Evolutionary conservation across 2,888 invertebrate genomes (phyloP).

Genomic region (Xylota segnis): DNA sequence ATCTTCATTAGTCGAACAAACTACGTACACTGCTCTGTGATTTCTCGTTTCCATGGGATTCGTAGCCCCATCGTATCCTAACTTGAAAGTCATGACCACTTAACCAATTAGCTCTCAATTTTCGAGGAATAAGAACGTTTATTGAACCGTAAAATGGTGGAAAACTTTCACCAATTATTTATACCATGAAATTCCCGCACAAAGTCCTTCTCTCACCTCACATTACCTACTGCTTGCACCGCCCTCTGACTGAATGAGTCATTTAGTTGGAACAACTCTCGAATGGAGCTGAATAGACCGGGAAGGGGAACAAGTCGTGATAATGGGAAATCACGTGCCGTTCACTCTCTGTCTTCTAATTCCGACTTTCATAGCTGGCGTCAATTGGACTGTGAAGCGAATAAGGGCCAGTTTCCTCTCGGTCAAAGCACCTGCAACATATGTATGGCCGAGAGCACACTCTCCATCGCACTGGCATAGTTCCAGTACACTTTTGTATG

Average conservation of each 20-base stretch:
- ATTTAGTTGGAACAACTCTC: slow-evolving; percentile 37
- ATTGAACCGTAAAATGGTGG: not conserved
- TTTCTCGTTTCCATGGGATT: no score
- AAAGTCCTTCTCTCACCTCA: slow-evolving; percentile 16
- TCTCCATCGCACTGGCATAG: slow-evolving; percentile 7
- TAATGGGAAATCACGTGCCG: slow-evolving; percentile 67
- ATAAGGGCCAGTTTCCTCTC: slow-evolving; percentile 60
- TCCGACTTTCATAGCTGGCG: slow-evolving; percentile 26
- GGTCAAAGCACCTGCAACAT: slow-evolving; percentile 66
- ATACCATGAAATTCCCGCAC: slow-evolving; percentile 1
- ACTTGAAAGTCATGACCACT: not conserved
- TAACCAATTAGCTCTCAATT: slow-evolving; percentile 24
- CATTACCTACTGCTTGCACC: not conserved
- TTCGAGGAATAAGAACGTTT: not conserved
- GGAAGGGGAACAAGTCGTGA: slow-evolving; percentile 50
- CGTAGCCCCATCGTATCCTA: no score
- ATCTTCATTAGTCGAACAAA: no score
- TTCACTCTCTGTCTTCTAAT: slow-evolving; percentile 28
- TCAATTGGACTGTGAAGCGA: slow-evolving; percentile 43
- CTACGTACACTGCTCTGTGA: no score
- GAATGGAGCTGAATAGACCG: slow-evolving; percentile 13
- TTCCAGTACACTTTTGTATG: not conserved
- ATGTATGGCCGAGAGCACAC: slow-evolving; percentile 27
- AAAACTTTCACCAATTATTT: slow-evolving; percentile 68
- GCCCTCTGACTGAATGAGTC: slow-evolving; percentile 42